phyloP scores from a whole-genome alignment of 2,797 vertebrate species.

The Amblyraja radiata region DNA sequence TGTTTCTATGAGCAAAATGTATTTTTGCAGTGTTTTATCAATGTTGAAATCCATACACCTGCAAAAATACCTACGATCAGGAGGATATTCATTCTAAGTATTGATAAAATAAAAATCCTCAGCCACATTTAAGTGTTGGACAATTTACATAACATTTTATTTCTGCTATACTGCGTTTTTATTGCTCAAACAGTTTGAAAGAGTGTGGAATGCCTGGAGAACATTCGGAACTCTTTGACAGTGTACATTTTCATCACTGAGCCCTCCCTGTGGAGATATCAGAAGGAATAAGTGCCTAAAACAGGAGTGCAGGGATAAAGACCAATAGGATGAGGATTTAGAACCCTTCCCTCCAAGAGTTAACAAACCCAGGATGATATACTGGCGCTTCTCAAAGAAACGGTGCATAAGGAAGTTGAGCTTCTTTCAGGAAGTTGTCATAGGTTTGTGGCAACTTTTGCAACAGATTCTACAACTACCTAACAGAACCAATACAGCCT shows the following conservation, averaged over 20 bases:
- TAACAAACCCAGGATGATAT: background rate
- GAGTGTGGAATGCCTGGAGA: background rate
- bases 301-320: background rate
- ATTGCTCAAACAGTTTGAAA: background rate
- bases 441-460: background rate
- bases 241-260: background rate
- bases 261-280: background rate
- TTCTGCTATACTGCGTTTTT: background rate
- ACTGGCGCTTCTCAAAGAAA: background rate
- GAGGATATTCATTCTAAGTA: background rate
- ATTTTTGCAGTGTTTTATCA: background rate
- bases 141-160: background rate
- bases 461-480: background rate
- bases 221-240: background rate
- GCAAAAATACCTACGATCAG: background rate
- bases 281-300: background rate
- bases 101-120: background rate
- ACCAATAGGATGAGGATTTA: background rate
- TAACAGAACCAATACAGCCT: background rate
- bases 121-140: background rate
- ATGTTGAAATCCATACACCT: background rate
- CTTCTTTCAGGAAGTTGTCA: background rate
- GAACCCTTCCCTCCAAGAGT: background rate
- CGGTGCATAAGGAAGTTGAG: background rate
- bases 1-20: background rate